phyloP scores from a whole-genome alignment of 2,797 vertebrate species.

The Tolypeutes matacus region DNA sequence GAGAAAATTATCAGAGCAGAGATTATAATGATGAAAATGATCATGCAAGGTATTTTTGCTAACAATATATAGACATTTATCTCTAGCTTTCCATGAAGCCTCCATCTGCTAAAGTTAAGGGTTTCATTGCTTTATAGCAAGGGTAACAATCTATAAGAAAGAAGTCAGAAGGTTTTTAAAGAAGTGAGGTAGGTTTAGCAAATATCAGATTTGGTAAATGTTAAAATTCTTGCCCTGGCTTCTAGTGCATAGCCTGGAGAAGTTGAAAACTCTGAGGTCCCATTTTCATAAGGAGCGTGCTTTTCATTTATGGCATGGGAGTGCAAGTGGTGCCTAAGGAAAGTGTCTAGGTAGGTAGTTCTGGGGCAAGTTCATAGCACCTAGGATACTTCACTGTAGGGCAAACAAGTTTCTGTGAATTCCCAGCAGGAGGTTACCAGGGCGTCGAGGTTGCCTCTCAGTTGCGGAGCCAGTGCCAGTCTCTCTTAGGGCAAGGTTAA shows the following conservation, averaged over 20 bases:
- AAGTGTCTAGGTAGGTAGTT: too few species aligned
- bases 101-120: not conserved
- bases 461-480: not conserved
- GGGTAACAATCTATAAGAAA: not conserved
- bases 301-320: not conserved
- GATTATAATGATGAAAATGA: not conserved
- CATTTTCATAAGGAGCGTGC: not conserved
- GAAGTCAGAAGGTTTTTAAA: not conserved
- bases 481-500: too few species aligned
- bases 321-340: accelerated
- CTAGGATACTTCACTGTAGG: too few species aligned
- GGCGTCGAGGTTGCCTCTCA: not conserved
- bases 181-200: not conserved
- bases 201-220: not conserved
- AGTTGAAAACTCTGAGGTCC: too few species aligned
- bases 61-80: not conserved
- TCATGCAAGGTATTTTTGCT: not conserved
- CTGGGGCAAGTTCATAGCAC: not conserved
- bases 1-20: not conserved
- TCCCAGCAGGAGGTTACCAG: not conserved
- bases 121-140: not conserved
- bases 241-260: not conserved
- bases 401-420: too few species aligned
- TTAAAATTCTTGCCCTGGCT: not conserved
- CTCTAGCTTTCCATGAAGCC: not conserved